Percentiles rank a stretch among this genome's conserved stretches.
Evolutionary conservation across 1,140 invertebrate genomes (phyloP).

Genomic region (Dinoponera quadriceps): DNA sequence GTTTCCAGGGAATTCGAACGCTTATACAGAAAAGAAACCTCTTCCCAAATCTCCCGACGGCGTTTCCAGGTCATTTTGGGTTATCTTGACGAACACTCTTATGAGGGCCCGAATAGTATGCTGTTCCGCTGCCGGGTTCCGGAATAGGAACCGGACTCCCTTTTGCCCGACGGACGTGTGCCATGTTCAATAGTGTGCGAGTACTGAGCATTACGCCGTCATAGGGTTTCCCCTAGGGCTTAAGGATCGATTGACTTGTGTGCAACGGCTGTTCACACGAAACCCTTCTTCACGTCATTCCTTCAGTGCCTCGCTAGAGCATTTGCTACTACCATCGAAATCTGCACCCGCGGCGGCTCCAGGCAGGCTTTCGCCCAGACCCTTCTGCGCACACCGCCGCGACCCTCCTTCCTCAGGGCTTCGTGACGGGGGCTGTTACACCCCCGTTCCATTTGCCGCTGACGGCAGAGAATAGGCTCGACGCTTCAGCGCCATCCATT

Average conservation of each 20-base stretch:
- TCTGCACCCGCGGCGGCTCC: not conserved
- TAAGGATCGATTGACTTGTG: constrained; percentile 95
- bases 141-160: constrained; percentile 91
- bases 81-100: constrained; percentile 83
- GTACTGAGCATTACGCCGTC: too few relatives aligned
- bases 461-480: constrained; percentile 90
- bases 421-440: too few relatives aligned
- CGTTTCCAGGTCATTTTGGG: not conserved
- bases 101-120: constrained; percentile 88
- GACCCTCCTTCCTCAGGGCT: too few relatives aligned
- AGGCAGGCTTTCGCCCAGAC: too few relatives aligned
- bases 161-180: constrained; percentile 87
- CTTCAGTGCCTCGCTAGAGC: constrained; percentile 93
- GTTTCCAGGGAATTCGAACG: too few relatives aligned
- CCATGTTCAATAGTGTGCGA: too few relatives aligned
- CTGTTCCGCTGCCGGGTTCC: constrained; percentile 90
- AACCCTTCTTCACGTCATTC: constrained; percentile 96
- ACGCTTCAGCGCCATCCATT: constrained; percentile 95
- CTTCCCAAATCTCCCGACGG: too few relatives aligned
- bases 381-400: too few relatives aligned
- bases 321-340: constrained; percentile 94
- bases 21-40: too few relatives aligned
- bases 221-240: constrained; percentile 87
- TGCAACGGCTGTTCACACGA: constrained; percentile 96
- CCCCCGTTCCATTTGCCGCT: too few relatives aligned